Base-by-base conservation (phyloP, 2,888 invertebrate genomes). In the Lasioglossum malachurum region DNA sequence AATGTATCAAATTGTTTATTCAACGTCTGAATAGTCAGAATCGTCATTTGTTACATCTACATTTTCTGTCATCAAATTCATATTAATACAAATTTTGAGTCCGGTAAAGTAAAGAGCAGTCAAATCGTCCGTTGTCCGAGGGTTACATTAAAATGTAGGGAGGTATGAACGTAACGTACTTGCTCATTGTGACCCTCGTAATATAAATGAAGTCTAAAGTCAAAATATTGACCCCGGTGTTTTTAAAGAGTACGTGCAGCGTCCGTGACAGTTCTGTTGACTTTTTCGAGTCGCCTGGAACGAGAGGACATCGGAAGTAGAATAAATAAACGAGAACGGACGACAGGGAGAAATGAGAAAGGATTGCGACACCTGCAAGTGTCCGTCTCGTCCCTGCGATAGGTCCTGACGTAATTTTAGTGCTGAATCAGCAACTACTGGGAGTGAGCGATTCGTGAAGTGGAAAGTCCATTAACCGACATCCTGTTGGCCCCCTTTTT, bases 381-480 rank as follows among this genome's bases (percentile, higher is more conserved):
- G 78, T 86, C 69, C 75, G 57, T 78, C 27, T 31, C 44, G 57
- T 78, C 27, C 31, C 44, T 35, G 31, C 69, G 69, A 71, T 41
- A 69, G 77, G 84, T 82, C 71, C 84, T 77, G 87, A 87, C 87
- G 86, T 89, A 87, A 91, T 91, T 91, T 89, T 77, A 76, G 78
- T 83, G 92, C 90, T 92, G 92, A 92, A 91, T 92, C 92, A 91
- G 91, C 92, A 90, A 87, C 88, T 86, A 83, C 78, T 82, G 88
- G 87, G 75, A 87, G 79, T 86, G 88, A 88, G 82, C 88, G 85
- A 74, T 82, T 82, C 83, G 82, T 67, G 82, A 85, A 90, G 91
- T 89, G 89, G 88, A 89, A 90, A 90, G 91, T 87, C 91, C 89
- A 92, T 92, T 92, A 92, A 91, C 89, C 87, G 86, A 86, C 83